A percentile compares a stretch with the other conserved stretches of the same genome.
These are phyloP conservation scores for Agrotis ipsilon DNA, from an alignment of 2,888 invertebrate species.

Conservation along the genomic window DNA sequence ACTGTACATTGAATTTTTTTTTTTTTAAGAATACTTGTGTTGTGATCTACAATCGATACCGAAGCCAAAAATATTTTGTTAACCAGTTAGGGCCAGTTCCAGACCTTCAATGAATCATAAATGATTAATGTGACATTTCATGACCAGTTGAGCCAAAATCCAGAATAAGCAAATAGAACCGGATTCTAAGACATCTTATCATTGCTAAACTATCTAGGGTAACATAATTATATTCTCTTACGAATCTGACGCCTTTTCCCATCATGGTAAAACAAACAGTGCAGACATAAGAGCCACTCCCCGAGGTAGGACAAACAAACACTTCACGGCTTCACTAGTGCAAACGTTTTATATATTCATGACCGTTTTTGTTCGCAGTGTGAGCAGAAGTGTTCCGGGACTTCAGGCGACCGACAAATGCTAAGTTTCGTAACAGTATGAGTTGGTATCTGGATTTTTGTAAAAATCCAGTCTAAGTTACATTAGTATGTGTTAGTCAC, in stretches of 20 bases:
- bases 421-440: not conserved
- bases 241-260: not conserved
- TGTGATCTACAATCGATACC: too few species aligned
- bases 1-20: too few species aligned
- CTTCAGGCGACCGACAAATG: not conserved
- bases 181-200: too few species aligned
- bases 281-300: conserved; percentile 36
- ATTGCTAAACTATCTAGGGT: not conserved
- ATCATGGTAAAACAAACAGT: conserved; percentile 15
- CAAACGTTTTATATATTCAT: conserved; percentile 14
- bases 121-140: too few species aligned
- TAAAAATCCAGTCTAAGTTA: not conserved
- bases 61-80: too few species aligned
- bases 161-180: not conserved
- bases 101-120: too few species aligned
- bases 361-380: not conserved
- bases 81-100: too few species aligned
- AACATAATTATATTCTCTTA: conserved; percentile 1
- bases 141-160: not conserved
- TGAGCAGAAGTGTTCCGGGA: conserved; percentile 2
- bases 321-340: conserved; percentile 1
- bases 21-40: too few species aligned
- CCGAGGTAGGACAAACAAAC: conserved; percentile 19
- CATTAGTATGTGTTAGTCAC: too few species aligned
- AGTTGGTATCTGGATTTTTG: not conserved